phyloP scores from a whole-genome alignment of 2,113 vertebrate genomes.

The Macaca nemestrina region DNA sequence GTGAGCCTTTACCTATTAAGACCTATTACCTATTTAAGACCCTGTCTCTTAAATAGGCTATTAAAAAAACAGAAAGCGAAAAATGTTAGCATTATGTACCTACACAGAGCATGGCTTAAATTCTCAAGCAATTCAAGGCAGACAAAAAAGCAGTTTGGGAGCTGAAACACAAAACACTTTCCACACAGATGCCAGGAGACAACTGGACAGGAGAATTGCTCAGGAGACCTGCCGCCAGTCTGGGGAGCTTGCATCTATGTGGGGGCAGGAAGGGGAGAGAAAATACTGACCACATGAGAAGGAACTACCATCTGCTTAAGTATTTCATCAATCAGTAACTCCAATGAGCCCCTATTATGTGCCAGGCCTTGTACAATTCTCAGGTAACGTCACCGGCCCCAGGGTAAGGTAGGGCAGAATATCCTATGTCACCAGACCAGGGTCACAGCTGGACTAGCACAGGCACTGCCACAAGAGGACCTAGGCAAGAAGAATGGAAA shows the following conservation, averaged over 20 bases:
- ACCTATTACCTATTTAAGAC: no score
- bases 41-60: no score
- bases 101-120: background rate
- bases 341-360: background rate
- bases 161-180: no score
- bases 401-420: rapidly evolving
- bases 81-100: background rate
- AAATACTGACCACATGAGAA: background rate
- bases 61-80: background rate
- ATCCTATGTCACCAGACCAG: background rate
- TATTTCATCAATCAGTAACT: background rate
- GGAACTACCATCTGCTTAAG: background rate
- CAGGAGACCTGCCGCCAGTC: no score
- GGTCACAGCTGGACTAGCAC: background rate
- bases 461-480: background rate
- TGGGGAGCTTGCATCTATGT: background rate
- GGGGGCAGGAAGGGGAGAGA: no score
- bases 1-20: no score
- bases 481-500: background rate
- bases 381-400: background rate
- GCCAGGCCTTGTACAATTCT: background rate
- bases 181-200: background rate
- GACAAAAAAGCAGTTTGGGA: background rate
- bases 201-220: background rate
- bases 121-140: background rate